Evolutionary conservation across 2,797 vertebrate species (phyloP), one percentile per base, ranked within the genome.

Genomic region (Ambastaia sidthimunki): DNA sequence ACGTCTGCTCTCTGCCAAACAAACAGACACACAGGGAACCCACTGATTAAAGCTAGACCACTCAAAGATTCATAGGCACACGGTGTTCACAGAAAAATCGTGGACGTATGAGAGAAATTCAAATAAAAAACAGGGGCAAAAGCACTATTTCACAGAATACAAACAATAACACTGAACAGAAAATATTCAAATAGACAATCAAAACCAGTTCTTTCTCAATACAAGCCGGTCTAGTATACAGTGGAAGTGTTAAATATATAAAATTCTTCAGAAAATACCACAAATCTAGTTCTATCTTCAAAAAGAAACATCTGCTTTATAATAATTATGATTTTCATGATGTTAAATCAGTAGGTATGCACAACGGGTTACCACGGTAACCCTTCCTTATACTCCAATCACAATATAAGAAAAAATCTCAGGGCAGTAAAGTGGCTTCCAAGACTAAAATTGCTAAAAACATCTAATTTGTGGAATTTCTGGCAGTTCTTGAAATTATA

Each of bases 1-100:
- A 98, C 96, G 80, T 99, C 98, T 1, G 98, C 98, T 89, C 96
- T 94, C 98, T 99, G 86, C 25, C 62, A 13, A 74, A 48, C 23
- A 80, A 76, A 75, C 41, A 85, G 7, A 71, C 0, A 79, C 7
- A 76, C 15, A 73, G 4, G 52, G 9, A 71, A 73, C 10, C 28
- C 1, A 62, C 60, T 34, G 19, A 62, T 86, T 62, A 48, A 21
- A 76, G 28, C 15, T 37, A 72, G 12, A 55, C 10, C 13, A 71
- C 11, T 34, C 11, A 55, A 70, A 28, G 6, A 54, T 37, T 68
- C 11, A 57, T 44, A 44, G 2, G n/a, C 44, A 9, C 9, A 52
- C 9, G 34, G 34, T 37, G 34, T 37, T 37, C 9, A 37, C 34
- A 37, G 31, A 25, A 18, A 16, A 28, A 77, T 19, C 9, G 34